Percentiles rank a stretch among this genome's conserved stretches.
These are phyloP conservation scores for Asobara japonica DNA, from an alignment of 1,140 invertebrate species.

Conservation along the genomic window DNA sequence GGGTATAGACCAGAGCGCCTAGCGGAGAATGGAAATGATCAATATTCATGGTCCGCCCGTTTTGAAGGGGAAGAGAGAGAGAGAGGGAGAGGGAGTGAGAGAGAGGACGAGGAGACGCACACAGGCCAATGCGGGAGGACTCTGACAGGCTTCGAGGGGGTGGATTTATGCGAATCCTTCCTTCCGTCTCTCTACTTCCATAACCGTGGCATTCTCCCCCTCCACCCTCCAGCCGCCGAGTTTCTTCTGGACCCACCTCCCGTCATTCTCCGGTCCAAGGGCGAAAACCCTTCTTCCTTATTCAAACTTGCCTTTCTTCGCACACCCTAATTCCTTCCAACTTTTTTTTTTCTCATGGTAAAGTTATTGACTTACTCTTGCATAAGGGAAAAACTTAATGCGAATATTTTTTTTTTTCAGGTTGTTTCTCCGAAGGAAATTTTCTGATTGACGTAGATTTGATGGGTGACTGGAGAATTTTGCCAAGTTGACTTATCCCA, in stretches of 20 bases:
- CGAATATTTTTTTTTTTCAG: no score
- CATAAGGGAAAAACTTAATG: no score
- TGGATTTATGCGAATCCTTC: slow-evolving; percentile 64
- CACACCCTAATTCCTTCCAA: background rate
- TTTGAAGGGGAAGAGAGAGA: no score
- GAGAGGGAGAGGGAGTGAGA: no score
- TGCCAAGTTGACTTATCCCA: no score
- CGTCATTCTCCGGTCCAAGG: background rate
- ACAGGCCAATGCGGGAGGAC: slow-evolving; percentile 1
- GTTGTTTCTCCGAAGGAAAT: no score
- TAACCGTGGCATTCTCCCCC: background rate
- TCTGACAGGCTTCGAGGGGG: slow-evolving; percentile 43
- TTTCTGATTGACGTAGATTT: no score
- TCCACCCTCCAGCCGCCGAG: background rate
- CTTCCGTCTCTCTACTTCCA: slow-evolving; percentile 51
- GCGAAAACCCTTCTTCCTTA: background rate
- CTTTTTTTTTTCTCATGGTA: background rate
- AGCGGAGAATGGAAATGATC: slow-evolving; percentile 58
- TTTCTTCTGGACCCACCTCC: background rate
- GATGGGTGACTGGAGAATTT: no score
- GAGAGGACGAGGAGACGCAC: slow-evolving; percentile 41
- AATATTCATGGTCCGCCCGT: slow-evolving; percentile 64
- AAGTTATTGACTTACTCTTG: background rate
- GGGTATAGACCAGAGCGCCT: background rate
- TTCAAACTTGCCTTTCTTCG: slow-evolving; percentile 1